Percentiles rank a stretch among this genome's conserved stretches.
Evolutionary conservation across 1,140 invertebrate species (phyloP).

Genomic region (Saccostrea echinata): DNA sequence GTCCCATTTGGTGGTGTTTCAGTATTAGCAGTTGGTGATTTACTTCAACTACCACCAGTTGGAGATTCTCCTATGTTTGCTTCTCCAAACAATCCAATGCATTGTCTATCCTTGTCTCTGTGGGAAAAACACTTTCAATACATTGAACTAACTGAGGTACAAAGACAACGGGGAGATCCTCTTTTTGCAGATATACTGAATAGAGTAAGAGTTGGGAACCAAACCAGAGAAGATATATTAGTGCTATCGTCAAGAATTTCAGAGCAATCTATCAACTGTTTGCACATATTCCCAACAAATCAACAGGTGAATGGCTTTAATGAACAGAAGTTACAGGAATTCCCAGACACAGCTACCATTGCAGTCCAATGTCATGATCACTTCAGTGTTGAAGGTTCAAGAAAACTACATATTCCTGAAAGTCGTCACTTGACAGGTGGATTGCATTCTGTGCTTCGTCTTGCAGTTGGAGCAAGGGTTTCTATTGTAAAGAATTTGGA

Average conservation of each 20-base stretch:
- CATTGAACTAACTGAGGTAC: neutral
- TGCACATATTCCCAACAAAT: slow-evolving; percentile 24
- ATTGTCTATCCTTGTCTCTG: neutral
- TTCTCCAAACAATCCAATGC: neutral
- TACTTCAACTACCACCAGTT: slow-evolving; percentile 60
- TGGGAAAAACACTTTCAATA: slow-evolving; percentile 17
- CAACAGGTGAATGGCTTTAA: neutral
- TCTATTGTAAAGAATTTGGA: slow-evolving; percentile 26
- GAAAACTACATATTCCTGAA: neutral
- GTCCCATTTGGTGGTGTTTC: slow-evolving; percentile 61
- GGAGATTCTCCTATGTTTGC: neutral
- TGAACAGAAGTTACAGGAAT: neutral
- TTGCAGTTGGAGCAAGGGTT: neutral
- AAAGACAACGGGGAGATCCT: neutral
- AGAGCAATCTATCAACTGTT: slow-evolving; percentile 10
- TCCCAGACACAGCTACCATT: neutral
- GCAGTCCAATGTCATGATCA: neutral
- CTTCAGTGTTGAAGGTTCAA: neutral
- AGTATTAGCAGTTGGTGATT: slow-evolving; percentile 62
- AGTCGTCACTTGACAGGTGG: neutral
- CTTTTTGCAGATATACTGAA: slow-evolving; percentile 1
- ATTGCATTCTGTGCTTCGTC: neutral
- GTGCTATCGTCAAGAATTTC: neutral
- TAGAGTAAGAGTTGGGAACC: slow-evolving; percentile 16
- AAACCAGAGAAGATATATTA: neutral